Conservation (phyloP, 2,888 invertebrate genomes). For the Agonopterix subpropinquella region DNA sequence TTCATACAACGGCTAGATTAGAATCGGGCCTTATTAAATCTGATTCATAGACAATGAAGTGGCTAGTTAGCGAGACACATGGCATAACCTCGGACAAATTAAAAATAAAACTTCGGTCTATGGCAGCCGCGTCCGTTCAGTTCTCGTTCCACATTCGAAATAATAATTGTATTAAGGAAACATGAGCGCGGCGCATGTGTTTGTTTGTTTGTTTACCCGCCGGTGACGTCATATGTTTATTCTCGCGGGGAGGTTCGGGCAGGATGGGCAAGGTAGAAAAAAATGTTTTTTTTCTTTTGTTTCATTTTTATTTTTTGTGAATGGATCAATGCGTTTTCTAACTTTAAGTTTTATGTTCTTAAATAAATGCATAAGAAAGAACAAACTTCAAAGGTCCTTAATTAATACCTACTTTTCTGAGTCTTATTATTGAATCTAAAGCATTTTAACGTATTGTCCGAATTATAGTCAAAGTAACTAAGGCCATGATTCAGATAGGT, state of each 20-base stretch:
- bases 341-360: too few species aligned
- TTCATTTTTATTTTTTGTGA: background rate
- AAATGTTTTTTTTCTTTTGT: background rate
- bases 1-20: background rate
- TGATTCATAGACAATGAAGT: constrained; percentile 40
- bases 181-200: constrained; percentile 76
- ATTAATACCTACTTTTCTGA: too few species aligned
- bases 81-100: constrained; percentile 35
- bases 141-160: constrained; percentile 70
- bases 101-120: constrained; percentile 36
- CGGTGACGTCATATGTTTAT: constrained; percentile 77
- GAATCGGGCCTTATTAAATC: constrained; percentile 29
- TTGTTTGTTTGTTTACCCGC: constrained; percentile 77
- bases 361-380: too few species aligned
- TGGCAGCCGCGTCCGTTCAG: constrained; percentile 40
- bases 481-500: too few species aligned
- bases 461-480: too few species aligned
- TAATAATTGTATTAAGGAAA: constrained; percentile 77
- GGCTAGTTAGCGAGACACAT: constrained; percentile 9
- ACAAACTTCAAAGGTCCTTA: too few species aligned
- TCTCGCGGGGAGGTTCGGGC: constrained; percentile 57
- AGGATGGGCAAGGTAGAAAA: constrained; percentile 12
- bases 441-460: too few species aligned
- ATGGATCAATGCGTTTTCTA: too few species aligned
- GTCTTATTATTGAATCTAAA: too few species aligned